Conservation (phyloP, 2,113 vertebrate genomes). For the Anseranas semipalmata region DNA sequence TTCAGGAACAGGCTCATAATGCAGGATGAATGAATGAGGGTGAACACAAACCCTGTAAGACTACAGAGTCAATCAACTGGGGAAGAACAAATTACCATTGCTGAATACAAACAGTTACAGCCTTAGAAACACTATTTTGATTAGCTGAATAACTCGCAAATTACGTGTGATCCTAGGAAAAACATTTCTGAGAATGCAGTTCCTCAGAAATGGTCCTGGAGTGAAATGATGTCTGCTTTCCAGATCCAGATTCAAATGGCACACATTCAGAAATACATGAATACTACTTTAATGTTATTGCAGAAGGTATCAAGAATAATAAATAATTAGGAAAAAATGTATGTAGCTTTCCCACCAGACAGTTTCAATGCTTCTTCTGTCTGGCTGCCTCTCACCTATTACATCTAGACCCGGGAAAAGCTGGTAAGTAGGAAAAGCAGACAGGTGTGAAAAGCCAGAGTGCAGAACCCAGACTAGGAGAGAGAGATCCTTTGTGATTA, state of each 20-base stretch:
- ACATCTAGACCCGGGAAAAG: neutral
- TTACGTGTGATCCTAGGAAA: neutral
- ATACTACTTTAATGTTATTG: neutral
- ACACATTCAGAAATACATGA: neutral
- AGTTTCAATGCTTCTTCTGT: neutral
- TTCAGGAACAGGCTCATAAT: neutral
- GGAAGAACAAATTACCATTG: neutral
- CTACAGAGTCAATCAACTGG: neutral
- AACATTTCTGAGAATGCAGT: neutral
- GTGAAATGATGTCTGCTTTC: neutral
- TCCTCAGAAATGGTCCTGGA: neutral
- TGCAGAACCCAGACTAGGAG: neutral
- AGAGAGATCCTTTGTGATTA: neutral
- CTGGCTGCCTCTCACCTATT: neutral
- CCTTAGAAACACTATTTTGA: conserved; percentile 1
- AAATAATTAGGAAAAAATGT: neutral
- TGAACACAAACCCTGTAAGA: neutral
- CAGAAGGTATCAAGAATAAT: neutral
- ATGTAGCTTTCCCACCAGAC: neutral
- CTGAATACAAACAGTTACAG: neutral
- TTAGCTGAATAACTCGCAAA: neutral
- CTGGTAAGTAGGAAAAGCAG: neutral
- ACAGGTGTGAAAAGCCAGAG: neutral
- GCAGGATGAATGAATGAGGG: neutral
- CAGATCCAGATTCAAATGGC: neutral